Evolutionary conservation across 2,797 vertebrate genomes (phyloP), one percentile per base, ranked within the genome.

Genomic region (Oryzias sinensis): DNA sequence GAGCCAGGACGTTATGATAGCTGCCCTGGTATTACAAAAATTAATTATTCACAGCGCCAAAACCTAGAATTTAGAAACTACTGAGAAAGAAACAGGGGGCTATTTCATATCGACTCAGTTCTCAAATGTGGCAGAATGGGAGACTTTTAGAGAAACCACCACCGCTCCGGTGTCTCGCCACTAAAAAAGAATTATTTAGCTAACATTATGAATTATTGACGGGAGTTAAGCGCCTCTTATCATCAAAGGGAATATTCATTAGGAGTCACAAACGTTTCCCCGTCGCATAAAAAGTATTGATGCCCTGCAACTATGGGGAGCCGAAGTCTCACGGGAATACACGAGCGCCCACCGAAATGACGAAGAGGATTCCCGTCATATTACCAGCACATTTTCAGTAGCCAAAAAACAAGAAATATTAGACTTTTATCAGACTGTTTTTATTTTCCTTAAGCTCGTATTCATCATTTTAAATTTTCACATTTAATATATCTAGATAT

Each of bases 1-100:
- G 65, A 80, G 80, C 70, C 70, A 60, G 53, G 6, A 77, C 82
- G 74, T 91, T 90, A 88, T 89, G 91, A 90, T 88, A 92, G 90
- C 91, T 93, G 88, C 89, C 84, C 85, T 72, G 84, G 43, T 62
- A 80, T 85, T 87, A 68, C 58, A 69, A 41, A 49, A 68, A 83
- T 89, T 66, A 83, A 86, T 89, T 71, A 87, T 90, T 88, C 61
- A 90, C 57, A 56, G 50, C 5, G 6, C 8, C 22, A 6, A 29
- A 29, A 65, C 50, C 54, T 41, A 11, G 43, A 45, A 16, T 55
- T 69, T 57, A 46, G 16, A 56, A 51, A 59, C 61, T 14, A 25
- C 22, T 14, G 4, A 41, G 3, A 52, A 17, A 48, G 3, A 52
- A 17, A 48, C 43, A 7, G 0, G 16, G 2, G 11, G 7, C 33